Percentiles rank a stretch among this genome's conserved stretches.
Conservation (phyloP, 2,113 vertebrate genomes). For the Motacilla tschutschensis region DNA sequence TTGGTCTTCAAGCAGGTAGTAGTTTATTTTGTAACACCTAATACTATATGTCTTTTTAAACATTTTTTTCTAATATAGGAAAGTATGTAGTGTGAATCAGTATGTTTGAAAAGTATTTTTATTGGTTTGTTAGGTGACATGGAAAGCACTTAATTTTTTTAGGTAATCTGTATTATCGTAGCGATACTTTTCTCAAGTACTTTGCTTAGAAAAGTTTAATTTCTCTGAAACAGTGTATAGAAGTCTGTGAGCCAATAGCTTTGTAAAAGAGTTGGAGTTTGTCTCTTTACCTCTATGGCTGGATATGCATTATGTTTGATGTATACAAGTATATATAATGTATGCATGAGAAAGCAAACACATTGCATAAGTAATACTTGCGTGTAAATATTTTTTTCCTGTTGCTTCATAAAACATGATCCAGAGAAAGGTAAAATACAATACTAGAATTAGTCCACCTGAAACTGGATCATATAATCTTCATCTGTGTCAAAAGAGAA, state of each 20-base stretch:
- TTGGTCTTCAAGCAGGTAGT: constrained; percentile 87
- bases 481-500: not conserved
- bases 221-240: not conserved
- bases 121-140: not conserved
- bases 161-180: not conserved
- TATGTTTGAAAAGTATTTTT: not conserved
- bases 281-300: not conserved
- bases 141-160: not conserved
- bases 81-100: not conserved
- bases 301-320: not conserved
- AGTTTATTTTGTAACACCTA: not conserved
- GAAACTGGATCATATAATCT: not conserved
- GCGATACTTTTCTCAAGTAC: not conserved
- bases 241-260: not conserved
- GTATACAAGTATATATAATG: not conserved
- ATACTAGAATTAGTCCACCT: not conserved
- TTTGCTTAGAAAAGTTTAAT: not conserved
- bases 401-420: not conserved
- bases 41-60: not conserved
- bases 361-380: not conserved
- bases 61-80: not conserved
- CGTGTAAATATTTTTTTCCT: not conserved
- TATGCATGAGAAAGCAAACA: not conserved
- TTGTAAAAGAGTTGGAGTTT: not conserved
- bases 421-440: not conserved